Conservation (phyloP, 2,888 invertebrate species). For the Aspidiotus rigidus region DNA sequence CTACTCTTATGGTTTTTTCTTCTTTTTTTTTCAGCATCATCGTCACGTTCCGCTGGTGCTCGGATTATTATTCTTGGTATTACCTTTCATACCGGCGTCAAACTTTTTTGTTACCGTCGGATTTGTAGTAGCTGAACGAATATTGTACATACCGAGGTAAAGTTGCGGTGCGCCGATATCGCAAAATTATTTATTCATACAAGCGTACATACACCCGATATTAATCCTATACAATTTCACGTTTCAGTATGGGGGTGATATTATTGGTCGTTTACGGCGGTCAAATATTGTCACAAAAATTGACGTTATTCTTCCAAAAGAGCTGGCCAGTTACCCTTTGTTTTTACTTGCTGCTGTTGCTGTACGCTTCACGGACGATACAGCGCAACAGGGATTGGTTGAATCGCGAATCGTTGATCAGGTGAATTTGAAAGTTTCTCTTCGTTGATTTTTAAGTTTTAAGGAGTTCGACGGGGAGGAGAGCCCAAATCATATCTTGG, state of each 20-base stretch:
- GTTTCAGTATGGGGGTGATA: slow-evolving; percentile 67
- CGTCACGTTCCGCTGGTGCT: slow-evolving; percentile 58
- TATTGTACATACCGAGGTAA: slow-evolving; percentile 79
- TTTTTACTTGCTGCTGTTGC: slow-evolving; percentile 51
- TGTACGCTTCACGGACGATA: slow-evolving; percentile 58
- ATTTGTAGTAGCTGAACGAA: slow-evolving; percentile 76
- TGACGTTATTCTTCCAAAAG: slow-evolving; percentile 41
- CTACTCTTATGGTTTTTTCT: neutral
- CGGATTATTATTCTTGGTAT: slow-evolving; percentile 61
- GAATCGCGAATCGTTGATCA: slow-evolving; percentile 64
- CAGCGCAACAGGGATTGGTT: slow-evolving; percentile 67
- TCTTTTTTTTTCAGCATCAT: slow-evolving; percentile 50
- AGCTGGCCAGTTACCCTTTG: slow-evolving; percentile 42
- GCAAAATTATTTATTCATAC: too few species aligned
- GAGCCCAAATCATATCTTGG: too few species aligned
- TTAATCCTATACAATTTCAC: neutral
- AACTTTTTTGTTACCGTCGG: slow-evolving; percentile 73
- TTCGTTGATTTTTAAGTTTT: neutral
- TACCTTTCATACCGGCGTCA: slow-evolving; percentile 78
- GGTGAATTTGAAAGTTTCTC: slow-evolving; percentile 46
- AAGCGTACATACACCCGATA: too few species aligned
- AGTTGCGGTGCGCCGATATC: neutral
- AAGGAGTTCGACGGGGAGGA: too few species aligned
- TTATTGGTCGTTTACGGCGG: slow-evolving; percentile 66
- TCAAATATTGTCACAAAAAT: slow-evolving; percentile 54